A percentile compares a stretch with the other conserved stretches of the same genome.
These are phyloP conservation scores for Nephotettix cincticeps DNA, from an alignment of 1,140 invertebrate genomes.

Conservation along the genomic window DNA sequence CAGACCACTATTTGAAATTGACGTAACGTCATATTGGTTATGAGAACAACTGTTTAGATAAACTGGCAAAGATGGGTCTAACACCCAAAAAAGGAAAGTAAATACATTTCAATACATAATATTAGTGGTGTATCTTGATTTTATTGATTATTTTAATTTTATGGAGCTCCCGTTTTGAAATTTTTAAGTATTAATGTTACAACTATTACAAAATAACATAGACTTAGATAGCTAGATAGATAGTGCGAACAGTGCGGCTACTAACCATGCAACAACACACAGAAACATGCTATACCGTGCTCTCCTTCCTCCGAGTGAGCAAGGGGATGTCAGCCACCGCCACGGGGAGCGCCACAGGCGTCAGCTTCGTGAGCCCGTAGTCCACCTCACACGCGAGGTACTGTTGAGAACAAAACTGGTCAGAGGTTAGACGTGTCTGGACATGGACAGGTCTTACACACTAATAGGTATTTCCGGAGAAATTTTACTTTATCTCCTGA, in stretches of 20 bases:
- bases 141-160: too few species aligned
- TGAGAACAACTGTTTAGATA: too few species aligned
- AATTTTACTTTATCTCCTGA: neutral
- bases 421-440: neutral
- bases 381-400: constrained; percentile 1
- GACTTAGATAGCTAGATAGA: too few species aligned
- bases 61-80: too few species aligned
- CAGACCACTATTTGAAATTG: too few species aligned
- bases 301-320: neutral
- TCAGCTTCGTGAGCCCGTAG: neutral
- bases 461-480: neutral
- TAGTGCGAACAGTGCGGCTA: neutral
- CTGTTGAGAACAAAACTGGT: neutral
- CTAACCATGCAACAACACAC: constrained; percentile 10
- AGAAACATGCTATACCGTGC: constrained; percentile 8
- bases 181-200: too few species aligned
- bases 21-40: too few species aligned
- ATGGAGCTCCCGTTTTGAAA: too few species aligned
- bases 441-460: neutral
- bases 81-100: too few species aligned
- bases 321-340: neutral
- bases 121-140: too few species aligned
- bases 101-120: too few species aligned
- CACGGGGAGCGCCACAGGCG: neutral
- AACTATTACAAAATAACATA: too few species aligned